These are phyloP conservation scores for Sycophaga agraensis DNA, from an alignment of 1,140 invertebrate genomes.

Conservation along the genomic window DNA sequence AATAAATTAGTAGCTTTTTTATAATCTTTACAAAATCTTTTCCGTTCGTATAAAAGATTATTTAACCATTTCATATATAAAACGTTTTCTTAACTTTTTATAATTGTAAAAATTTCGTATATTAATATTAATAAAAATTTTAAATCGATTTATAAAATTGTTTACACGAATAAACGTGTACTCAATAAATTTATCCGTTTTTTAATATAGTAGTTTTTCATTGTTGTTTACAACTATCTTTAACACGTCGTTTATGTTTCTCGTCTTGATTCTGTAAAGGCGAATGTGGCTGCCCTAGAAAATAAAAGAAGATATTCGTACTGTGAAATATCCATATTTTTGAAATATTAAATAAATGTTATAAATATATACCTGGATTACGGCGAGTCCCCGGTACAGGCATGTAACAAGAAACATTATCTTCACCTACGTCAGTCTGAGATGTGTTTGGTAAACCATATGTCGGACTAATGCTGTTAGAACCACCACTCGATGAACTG, in stretches of 20 bases:
- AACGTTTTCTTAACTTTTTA: too few relatives aligned
- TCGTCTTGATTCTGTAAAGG: conserved; percentile 56
- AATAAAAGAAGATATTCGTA: background rate
- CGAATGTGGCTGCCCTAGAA: conserved; percentile 16
- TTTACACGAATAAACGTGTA: too few relatives aligned
- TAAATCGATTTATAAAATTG: too few relatives aligned
- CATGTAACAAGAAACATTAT: conserved; percentile 70
- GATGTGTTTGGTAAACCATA: conserved; percentile 42
- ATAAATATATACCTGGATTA: conserved; percentile 39
- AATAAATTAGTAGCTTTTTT: too few relatives aligned
- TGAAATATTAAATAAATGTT: background rate
- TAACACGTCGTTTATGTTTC: conserved; percentile 55
- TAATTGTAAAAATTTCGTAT: too few relatives aligned
- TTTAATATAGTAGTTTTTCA: conserved; percentile 30
- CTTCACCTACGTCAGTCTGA: conserved; percentile 42
- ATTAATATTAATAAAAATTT: too few relatives aligned
- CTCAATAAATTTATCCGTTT: background rate
- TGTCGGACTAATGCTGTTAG: conserved; percentile 39
- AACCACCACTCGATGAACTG: conserved; percentile 44
- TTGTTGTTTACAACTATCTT: conserved; percentile 59
- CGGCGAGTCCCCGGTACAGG: conserved; percentile 76
- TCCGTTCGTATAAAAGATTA: too few relatives aligned
- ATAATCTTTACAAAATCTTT: too few relatives aligned
- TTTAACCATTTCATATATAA: too few relatives aligned
- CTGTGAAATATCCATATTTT: too few relatives aligned